Base-by-base conservation (phyloP, 2,113 vertebrate species). In the Motacilla tschutschensis region DNA sequence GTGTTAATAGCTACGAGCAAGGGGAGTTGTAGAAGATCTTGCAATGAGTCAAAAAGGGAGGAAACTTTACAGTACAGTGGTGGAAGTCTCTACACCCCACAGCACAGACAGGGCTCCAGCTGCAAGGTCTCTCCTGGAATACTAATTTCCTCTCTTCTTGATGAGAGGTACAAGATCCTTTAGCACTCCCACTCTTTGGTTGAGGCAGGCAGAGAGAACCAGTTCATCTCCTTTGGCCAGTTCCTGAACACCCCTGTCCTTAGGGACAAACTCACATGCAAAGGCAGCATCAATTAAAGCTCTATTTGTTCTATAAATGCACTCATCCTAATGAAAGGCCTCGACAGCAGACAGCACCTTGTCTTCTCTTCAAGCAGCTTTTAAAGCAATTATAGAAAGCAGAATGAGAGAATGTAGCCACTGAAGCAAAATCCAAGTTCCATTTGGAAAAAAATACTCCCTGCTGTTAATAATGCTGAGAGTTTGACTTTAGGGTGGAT, bases 291-390 rank as follows among this genome's bases (percentile, higher is more conserved):
- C 55, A 38, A 12, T 48, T 48, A 69, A 44, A 85, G 51, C 59
- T 83, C 41, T 36, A 8, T 43, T 85, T 88, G 38, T 83, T 83
- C 84, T 66, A 3, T 14, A 53, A 90, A 73, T 13, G 73, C 43
- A 51, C 54, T 84, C 62, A 81, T 92, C 74, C 78, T 86, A 79
- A 67, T 57, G 67, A 89, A 73, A 74, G 50, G 75, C 75, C 63
- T 70, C 73, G 46, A 50, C 8, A 60, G 73, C 63, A 66, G 70
- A 75, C 35, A 81, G 82, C 41, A 72, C 47, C 18, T 55, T 88
- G 47, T 29, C 28, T 48, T 76, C 64, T 29, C 80, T 78, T 60
- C 57, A 67, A 51, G 41, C 60, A 54, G 74, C 75, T 92, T 84
- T 88, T 67, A 94, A 86, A 71, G 83, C 77, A 71, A 67, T 88